Conservation (phyloP, 2,113 vertebrate genomes). For the Pogona vitticeps region DNA sequence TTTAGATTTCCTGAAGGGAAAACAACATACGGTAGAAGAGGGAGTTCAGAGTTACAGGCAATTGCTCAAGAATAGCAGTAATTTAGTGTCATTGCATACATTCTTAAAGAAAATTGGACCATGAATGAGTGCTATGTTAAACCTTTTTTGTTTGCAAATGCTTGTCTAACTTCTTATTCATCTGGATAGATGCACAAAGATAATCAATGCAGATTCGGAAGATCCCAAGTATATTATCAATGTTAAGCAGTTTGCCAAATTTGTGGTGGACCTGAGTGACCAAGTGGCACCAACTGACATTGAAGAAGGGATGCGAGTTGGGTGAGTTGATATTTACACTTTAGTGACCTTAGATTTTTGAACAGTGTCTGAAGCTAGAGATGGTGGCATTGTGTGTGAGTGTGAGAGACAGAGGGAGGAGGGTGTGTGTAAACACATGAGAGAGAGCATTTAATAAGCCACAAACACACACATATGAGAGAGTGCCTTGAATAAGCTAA, state of each 20-base stretch:
- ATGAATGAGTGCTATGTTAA: no score
- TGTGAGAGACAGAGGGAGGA: background rate
- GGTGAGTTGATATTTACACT: slow-evolving; percentile 76
- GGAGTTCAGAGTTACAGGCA: background rate
- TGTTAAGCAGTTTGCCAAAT: slow-evolving; percentile 99
- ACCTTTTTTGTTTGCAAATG: background rate
- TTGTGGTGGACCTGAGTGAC: slow-evolving; percentile 98
- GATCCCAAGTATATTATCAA: slow-evolving; percentile 99
- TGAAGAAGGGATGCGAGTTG: slow-evolving; percentile 98
- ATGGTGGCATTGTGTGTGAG: background rate
- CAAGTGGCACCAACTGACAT: slow-evolving; percentile 99
- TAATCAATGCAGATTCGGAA: slow-evolving; percentile 98
- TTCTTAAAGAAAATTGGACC: background rate
- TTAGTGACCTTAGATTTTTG: background rate
- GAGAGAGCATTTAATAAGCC: background rate
- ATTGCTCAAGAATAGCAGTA: background rate
- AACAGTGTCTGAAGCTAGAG: background rate
- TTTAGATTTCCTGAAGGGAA: background rate
- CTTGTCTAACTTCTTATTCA: background rate
- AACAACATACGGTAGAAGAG: background rate
- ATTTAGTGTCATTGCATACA: background rate
- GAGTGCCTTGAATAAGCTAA: background rate
- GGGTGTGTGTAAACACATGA: no score
- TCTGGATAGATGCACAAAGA: slow-evolving; percentile 92
- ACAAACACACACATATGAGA: no score